Percentiles rank a stretch among this genome's conserved stretches.
Evolutionary conservation across 2,113 vertebrate species (phyloP).

Genomic region (Cygnus buccinator): DNA sequence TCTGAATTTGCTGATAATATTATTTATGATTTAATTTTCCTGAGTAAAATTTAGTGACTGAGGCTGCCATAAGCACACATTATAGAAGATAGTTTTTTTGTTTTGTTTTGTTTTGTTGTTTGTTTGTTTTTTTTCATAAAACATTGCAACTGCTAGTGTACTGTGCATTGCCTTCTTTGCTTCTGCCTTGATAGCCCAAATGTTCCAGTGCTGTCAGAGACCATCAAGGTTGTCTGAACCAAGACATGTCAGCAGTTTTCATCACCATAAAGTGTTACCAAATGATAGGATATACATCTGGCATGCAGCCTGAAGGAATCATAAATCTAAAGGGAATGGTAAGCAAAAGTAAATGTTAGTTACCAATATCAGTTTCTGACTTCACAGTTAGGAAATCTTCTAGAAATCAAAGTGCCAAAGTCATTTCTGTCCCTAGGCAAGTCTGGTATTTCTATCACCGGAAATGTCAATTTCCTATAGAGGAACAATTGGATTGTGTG

Average conservation of each 20-base stretch:
- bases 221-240: not conserved
- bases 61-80: not conserved
- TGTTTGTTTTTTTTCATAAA: not conserved
- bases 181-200: constrained; percentile 32
- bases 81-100: fast-evolving
- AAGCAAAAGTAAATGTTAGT: not conserved
- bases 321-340: not conserved
- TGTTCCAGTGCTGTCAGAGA: not conserved
- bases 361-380: not conserved
- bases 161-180: not conserved
- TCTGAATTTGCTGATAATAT: not conserved
- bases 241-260: constrained; percentile 13
- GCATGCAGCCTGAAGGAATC: not conserved
- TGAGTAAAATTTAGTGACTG: not conserved
- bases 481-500: not conserved
- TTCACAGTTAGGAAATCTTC: not conserved
- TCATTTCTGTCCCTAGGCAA: not conserved
- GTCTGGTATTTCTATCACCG: not conserved
- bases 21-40: not conserved
- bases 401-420: not conserved
- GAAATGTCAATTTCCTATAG: not conserved
- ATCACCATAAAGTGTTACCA: not conserved
- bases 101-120: not conserved
- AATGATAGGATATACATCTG: not conserved
- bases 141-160: not conserved